Evolutionary conservation across 2,888 invertebrate genomes (phyloP).

Genomic region (Spodoptera picta): DNA sequence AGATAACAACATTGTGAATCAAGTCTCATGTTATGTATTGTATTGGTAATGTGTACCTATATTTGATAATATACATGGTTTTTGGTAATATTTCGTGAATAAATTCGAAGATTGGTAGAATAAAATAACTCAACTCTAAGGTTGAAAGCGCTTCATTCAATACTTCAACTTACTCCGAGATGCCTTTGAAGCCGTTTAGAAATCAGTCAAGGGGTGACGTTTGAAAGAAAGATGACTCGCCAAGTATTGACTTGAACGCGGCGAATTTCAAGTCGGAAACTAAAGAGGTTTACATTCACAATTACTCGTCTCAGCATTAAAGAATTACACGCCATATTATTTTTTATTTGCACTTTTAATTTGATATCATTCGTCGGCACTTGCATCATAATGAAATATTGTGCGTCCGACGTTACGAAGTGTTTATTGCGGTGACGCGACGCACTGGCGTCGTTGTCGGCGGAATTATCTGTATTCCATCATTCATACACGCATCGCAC

Average conservation of each 20-base stretch:
- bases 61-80: background rate
- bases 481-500: conserved; percentile 39
- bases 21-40: no score
- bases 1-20: no score
- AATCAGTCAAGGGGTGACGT: conserved; percentile 53
- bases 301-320: conserved; percentile 27
- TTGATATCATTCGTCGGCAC: conserved; percentile 52
- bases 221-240: conserved; percentile 55
- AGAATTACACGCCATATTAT: conserved; percentile 28
- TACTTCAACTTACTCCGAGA: conserved; percentile 39
- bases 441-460: conserved; percentile 67
- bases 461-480: conserved; percentile 54
- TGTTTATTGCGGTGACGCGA: conserved; percentile 74
- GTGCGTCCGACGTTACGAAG: conserved; percentile 69
- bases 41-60: no score
- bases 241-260: conserved; percentile 43
- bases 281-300: conserved; percentile 40
- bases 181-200: conserved; percentile 52
- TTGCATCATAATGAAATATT: conserved; percentile 70
- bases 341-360: conserved; percentile 33
- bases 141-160: conserved; percentile 47
- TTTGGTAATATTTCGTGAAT: conserved; percentile 18
- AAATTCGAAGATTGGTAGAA: conserved; percentile 22
- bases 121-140: conserved; percentile 27
- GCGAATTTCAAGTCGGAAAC: conserved; percentile 38